These are phyloP conservation scores for Aethes cnicana DNA, from an alignment of 2,888 invertebrate species.

Conservation along the genomic window DNA sequence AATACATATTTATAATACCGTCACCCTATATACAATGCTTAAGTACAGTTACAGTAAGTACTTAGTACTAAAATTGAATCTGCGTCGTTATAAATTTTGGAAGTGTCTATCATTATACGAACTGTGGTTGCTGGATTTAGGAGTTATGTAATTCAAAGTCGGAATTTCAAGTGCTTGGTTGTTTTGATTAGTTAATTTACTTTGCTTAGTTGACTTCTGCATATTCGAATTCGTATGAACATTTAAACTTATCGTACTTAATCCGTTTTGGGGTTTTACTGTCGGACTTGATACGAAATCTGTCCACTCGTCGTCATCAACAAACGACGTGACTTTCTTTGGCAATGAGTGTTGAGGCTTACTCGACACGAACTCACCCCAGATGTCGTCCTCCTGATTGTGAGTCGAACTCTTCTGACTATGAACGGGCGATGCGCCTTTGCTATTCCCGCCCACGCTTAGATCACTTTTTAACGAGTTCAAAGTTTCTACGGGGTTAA, in stretches of 20 bases:
- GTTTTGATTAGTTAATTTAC: conserved; percentile 52
- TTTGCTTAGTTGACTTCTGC: conserved; percentile 55
- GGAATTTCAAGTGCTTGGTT: conserved; percentile 69
- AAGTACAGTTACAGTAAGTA: conserved; percentile 61
- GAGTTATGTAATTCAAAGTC: conserved; percentile 72
- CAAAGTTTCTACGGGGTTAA: conserved; percentile 75
- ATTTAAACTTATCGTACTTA: conserved; percentile 75
- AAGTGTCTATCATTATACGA: conserved; percentile 71
- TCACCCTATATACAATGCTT: conserved; percentile 66
- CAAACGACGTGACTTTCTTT: conserved; percentile 53
- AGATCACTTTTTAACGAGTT: conserved; percentile 69
- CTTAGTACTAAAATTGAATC: conserved; percentile 35
- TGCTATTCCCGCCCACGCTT: conserved; percentile 56
- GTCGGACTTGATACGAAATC: conserved; percentile 75
- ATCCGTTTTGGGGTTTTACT: conserved; percentile 68
- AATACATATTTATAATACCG: conserved; percentile 44
- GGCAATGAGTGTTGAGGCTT: conserved; percentile 50
- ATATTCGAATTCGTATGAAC: conserved; percentile 71
- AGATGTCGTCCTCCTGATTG: conserved; percentile 80
- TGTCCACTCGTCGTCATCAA: conserved; percentile 77
- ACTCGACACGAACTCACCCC: conserved; percentile 84
- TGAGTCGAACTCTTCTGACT: conserved; percentile 44
- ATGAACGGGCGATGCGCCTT: conserved; percentile 62
- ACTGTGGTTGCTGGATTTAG: conserved; percentile 63
- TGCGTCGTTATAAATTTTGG: conserved; percentile 77